Percentiles rank a stretch among this genome's conserved stretches.
These are phyloP conservation scores for Circaetus cinerascens DNA, from an alignment of 2,113 vertebrate species.

Conservation along the genomic window DNA sequence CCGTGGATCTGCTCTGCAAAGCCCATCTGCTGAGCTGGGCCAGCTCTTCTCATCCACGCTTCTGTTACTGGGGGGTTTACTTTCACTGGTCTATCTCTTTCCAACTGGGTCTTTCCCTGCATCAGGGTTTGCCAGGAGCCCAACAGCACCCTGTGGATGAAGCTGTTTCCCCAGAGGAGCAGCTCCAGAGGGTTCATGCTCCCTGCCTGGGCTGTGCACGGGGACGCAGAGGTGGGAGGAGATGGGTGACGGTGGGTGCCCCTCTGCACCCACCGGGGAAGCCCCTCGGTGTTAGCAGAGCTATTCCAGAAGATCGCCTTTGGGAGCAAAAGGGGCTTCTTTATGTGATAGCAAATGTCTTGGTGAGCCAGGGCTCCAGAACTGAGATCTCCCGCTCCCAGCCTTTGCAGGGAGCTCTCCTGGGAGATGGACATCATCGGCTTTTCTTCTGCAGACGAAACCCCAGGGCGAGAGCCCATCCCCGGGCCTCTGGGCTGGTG, in stretches of 20 bases:
- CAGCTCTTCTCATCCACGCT: neutral
- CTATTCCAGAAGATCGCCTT: neutral
- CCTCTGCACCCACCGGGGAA: fast-evolving
- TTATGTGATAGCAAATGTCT: neutral
- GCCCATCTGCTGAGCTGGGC: neutral
- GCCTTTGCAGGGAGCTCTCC: neutral
- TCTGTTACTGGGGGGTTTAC: neutral
- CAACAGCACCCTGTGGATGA: fast-evolving
- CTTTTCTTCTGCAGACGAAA: neutral
- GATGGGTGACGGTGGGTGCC: neutral
- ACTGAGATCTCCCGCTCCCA: fast-evolving
- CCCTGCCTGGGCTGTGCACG: fast-evolving
- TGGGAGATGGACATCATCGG: fast-evolving
- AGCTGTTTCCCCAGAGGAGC: neutral
- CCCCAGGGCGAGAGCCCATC: fast-evolving
- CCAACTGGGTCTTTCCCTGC: neutral
- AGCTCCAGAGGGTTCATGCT: neutral
- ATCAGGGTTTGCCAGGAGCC: neutral
- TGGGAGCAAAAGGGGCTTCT: neutral
- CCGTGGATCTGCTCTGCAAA: neutral
- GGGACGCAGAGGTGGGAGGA: neutral
- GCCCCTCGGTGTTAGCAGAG: neutral
- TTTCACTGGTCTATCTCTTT: neutral
- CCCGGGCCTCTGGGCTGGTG: neutral
- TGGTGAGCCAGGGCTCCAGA: neutral